A percentile compares a stretch with the other conserved stretches of the same genome.
Conservation (phyloP, 2,888 invertebrate genomes). For the Drosophila nr. medialis region DNA sequence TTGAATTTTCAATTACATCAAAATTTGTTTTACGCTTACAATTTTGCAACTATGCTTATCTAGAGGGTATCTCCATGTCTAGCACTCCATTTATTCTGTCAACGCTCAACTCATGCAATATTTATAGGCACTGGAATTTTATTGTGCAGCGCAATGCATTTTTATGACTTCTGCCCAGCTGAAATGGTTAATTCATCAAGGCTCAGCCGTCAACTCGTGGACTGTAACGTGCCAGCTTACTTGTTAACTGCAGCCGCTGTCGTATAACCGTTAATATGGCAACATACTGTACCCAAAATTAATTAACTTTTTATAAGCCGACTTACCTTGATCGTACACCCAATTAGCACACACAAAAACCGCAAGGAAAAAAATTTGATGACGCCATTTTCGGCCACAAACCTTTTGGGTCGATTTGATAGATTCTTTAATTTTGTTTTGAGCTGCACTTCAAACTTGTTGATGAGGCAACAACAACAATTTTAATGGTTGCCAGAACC, state of each 20-base stretch:
- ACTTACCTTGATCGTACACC: conserved; percentile 23
- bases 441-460: conserved; percentile 24
- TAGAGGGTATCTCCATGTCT: conserved; percentile 16
- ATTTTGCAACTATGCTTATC: neutral
- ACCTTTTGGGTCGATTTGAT: neutral
- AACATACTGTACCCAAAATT: neutral
- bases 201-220: conserved; percentile 16
- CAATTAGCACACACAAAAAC: conserved; percentile 3
- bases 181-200: conserved; percentile 55
- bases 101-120: conserved; percentile 48
- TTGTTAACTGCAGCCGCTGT: conserved; percentile 11
- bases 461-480: conserved; percentile 6
- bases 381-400: neutral
- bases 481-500: conserved; percentile 19
- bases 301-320: conserved; percentile 8
- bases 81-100: neutral
- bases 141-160: conserved; percentile 56
- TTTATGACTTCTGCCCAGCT: conserved; percentile 37
- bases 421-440: neutral
- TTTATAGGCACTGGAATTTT: conserved; percentile 54
- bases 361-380: neutral
- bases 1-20: neutral
- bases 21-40: neutral
- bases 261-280: neutral
- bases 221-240: conserved; percentile 6